phyloP scores from a whole-genome alignment of 2,888 invertebrate genomes.

The Drosophila subsilvestris region DNA sequence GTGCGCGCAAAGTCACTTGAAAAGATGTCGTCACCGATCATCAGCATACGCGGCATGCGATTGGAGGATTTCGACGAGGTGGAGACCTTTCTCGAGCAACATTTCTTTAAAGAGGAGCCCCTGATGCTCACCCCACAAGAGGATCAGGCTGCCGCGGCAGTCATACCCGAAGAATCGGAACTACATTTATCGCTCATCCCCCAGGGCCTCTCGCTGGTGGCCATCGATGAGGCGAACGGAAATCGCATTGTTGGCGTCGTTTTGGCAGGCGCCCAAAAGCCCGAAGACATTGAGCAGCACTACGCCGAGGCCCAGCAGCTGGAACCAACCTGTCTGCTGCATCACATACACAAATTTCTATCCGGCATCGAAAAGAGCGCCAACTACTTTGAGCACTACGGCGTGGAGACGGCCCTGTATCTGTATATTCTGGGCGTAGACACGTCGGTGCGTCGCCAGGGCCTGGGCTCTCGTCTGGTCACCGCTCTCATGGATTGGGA shows the following conservation, averaged over 20 bases:
- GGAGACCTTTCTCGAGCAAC: conserved; percentile 37
- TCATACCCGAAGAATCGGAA: conserved; percentile 16
- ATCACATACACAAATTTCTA: conserved; percentile 61
- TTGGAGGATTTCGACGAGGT: conserved; percentile 43
- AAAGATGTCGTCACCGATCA: conserved; percentile 50
- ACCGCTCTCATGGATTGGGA: conserved; percentile 58
- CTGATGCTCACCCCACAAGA: conserved; percentile 49
- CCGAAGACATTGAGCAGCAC: conserved; percentile 45
- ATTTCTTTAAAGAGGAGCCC: conserved; percentile 63
- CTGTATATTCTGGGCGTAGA: conserved; percentile 57
- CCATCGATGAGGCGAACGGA: conserved; percentile 37
- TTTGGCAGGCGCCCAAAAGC: conserved; percentile 34
- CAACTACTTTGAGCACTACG: conserved; percentile 53
- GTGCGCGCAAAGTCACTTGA: conserved; percentile 8
- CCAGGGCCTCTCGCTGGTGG: conserved; percentile 53
- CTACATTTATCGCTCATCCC: conserved; percentile 33
- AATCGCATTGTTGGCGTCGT: conserved; percentile 54
- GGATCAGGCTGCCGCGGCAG: conserved; percentile 8
- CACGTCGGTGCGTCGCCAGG: conserved; percentile 51
- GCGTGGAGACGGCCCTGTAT: conserved; percentile 54
- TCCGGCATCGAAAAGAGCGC: conserved; percentile 62
- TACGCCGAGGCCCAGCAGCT: conserved; percentile 33
- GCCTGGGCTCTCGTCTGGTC: conserved; percentile 66
- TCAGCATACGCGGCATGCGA: conserved; percentile 48
- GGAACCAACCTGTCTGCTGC: conserved; percentile 38